Evolutionary conservation across 2,888 invertebrate genomes (phyloP).

Genomic region (Agonopterix alstromeriana): DNA sequence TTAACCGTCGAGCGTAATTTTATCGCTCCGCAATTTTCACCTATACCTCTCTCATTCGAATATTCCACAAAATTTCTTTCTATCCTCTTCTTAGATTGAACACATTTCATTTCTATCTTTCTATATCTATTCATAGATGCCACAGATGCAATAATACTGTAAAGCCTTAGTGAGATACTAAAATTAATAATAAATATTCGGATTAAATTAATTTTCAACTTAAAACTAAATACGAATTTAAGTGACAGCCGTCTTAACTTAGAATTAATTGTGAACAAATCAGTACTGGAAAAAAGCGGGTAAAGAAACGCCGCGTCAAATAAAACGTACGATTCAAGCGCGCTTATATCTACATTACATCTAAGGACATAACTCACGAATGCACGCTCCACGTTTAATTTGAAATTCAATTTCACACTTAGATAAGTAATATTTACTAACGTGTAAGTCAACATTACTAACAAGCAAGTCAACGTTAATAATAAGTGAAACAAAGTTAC

Average conservation of each 20-base stretch:
- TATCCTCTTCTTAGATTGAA: slow-evolving; percentile 16
- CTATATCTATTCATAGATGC: slow-evolving; percentile 12
- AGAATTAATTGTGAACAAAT: slow-evolving; percentile 30
- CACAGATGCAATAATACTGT: slow-evolving; percentile 44
- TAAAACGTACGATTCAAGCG: slow-evolving; percentile 39
- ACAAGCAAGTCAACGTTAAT: too few species aligned
- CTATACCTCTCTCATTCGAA: slow-evolving; percentile 15
- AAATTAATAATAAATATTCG: slow-evolving; percentile 35
- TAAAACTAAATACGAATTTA: slow-evolving; percentile 26
- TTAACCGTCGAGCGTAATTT: slow-evolving; percentile 15
- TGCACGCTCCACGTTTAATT: slow-evolving; percentile 20
- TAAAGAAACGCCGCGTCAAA: slow-evolving; percentile 27
- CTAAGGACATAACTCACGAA: slow-evolving; percentile 20
- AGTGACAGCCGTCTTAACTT: slow-evolving; percentile 22
- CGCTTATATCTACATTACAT: slow-evolving; percentile 28
- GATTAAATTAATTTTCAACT: slow-evolving; percentile 22
- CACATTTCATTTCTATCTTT: slow-evolving; percentile 17
- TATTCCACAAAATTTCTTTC: slow-evolving; percentile 9
- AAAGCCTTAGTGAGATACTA: slow-evolving; percentile 32
- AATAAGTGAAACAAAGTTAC: too few species aligned
- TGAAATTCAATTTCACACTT: neutral
- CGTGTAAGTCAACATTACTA: slow-evolving; percentile 1
- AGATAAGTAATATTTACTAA: slow-evolving; percentile 1
- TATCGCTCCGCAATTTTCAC: slow-evolving; percentile 10
- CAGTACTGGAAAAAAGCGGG: slow-evolving; percentile 61